Evolutionary conservation across 92 coral and sea anemone genomes (phyloP).

Genomic region (Zoanthus sociatus): DNA sequence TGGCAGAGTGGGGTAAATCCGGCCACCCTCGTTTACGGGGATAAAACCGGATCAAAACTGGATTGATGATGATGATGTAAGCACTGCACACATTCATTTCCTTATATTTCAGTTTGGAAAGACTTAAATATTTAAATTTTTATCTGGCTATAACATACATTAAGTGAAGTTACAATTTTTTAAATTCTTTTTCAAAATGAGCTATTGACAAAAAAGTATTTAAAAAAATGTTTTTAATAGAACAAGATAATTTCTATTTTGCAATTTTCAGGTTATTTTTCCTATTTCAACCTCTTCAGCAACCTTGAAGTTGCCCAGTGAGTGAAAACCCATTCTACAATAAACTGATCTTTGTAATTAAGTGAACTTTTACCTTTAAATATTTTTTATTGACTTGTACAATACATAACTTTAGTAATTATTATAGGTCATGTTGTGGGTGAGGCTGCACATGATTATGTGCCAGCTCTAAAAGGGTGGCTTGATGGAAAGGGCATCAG

Average conservation of each 20-base stretch:
- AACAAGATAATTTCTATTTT: background rate
- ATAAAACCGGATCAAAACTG: no score
- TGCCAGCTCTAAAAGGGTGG: constrained; percentile 34
- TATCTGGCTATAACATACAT: background rate
- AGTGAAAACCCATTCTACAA: background rate
- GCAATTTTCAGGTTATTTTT: background rate
- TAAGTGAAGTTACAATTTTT: background rate
- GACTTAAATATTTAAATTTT: no score
- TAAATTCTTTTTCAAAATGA: background rate
- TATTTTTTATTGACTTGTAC: background rate
- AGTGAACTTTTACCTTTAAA: background rate
- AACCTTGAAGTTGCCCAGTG: background rate
- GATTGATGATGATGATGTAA: no score
- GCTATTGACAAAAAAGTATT: background rate
- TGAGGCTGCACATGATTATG: constrained; percentile 39
- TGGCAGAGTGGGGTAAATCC: no score
- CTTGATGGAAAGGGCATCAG: constrained; percentile 26
- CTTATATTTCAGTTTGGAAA: background rate
- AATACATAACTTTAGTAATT: background rate
- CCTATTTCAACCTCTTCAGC: background rate
- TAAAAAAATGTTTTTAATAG: background rate
- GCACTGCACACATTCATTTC: background rate
- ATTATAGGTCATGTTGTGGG: constrained; percentile 30
- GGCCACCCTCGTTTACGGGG: no score
- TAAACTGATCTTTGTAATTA: background rate